Evolutionary conservation across 2,797 vertebrate species (phyloP), one percentile per base, ranked within the genome.

Genomic region (Staurois parvus): DNA sequence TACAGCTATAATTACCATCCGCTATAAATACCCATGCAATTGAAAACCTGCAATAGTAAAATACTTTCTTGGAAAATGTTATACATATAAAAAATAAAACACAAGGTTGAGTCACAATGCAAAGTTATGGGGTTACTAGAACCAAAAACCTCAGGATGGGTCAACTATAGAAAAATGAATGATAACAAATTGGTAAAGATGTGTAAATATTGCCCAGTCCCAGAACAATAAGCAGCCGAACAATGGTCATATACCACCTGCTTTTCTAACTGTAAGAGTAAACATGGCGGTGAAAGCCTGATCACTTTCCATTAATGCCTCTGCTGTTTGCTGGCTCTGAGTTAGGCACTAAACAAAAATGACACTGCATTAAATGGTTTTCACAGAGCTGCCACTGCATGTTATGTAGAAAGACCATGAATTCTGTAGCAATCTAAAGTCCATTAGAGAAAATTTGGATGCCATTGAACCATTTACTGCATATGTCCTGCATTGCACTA

Each of bases 291-390:
- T 17, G 29, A 56, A 21, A 83, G 30, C 15, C 37, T 69, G 37
- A 62, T 79, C 32, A 29, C 75, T 72, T 79, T 73, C 68, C 30
- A 77, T 84, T 84, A 84, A 70, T 52, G 10, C 52, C 64, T 52
- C n/a, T 42, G 30, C 64, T 84, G 40, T 69, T 76, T 28, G 24
- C 30, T n/a, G 48, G n/a, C 28, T 66, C 48, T 29, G 74, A 72
- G n/a, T 30, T 19, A 37, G 28, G 29, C 69, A 83, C 59, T 68
- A 83, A 83, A 72, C 40, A 83, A 40, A 83, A 79, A 78, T 87
- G 85, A 79, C 85, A 79, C 34, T 56, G 26, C 62, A 59, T 75
- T 79, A 79, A 79, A 84, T 83, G 81, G 26, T 73, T 74, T 74
- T 79, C 76, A 68, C 80, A 83, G 34, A 66, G 59, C 75, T 86